Evolutionary conservation across 2,113 vertebrate species (phyloP).

Genomic region (Aegithalos caudatus): DNA sequence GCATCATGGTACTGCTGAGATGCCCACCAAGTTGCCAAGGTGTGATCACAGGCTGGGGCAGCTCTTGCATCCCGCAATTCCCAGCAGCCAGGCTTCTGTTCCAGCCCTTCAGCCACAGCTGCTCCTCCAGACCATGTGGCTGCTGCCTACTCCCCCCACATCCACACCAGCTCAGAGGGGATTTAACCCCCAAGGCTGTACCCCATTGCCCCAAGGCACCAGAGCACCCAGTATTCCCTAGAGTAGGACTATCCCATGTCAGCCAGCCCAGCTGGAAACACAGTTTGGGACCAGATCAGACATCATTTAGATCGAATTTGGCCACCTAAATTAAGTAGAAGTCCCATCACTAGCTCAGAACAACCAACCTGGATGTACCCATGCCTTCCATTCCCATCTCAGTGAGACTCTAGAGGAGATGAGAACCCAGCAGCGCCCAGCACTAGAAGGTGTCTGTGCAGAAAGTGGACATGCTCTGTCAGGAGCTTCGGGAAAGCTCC

Average conservation of each 20-base stretch:
- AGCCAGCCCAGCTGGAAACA: background rate
- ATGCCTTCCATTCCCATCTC: fast-evolving
- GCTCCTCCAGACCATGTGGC: background rate
- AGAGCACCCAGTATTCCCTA: background rate
- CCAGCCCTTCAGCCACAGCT: background rate
- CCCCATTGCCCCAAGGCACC: background rate
- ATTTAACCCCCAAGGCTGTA: background rate
- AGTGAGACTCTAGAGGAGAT: background rate
- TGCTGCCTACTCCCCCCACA: background rate
- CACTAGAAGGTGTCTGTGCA: background rate
- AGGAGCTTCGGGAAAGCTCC: background rate
- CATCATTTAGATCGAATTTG: background rate
- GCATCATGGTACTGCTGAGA: fast-evolving
- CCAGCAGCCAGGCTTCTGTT: background rate
- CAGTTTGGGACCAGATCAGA: background rate
- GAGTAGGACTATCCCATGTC: fast-evolving
- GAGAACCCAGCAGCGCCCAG: background rate
- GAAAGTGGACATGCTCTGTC: fast-evolving
- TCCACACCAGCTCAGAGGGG: fast-evolving
- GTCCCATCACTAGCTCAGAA: background rate
- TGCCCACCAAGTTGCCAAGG: fast-evolving
- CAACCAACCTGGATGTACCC: background rate
- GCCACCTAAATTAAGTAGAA: background rate
- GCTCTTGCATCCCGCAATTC: background rate
- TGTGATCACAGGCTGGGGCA: background rate